A percentile compares a stretch with the other conserved stretches of the same genome.
Conservation (phyloP, 1,140 invertebrate species). For the Drosophila bipectinata region DNA sequence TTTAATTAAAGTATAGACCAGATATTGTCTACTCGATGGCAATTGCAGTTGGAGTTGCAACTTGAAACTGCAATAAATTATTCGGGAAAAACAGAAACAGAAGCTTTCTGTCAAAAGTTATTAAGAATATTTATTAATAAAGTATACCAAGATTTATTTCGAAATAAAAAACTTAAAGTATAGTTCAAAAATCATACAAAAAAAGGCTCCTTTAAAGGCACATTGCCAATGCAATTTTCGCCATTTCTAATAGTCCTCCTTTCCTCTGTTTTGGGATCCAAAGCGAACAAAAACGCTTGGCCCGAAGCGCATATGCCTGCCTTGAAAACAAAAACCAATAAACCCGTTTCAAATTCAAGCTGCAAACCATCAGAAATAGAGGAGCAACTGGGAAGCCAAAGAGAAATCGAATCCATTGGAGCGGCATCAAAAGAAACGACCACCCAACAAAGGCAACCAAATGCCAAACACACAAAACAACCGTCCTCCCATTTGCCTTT, state of each 20-base stretch:
- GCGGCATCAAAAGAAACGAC: slow-evolving; percentile 63
- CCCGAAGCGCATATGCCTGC: slow-evolving; percentile 47
- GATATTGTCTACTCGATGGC: slow-evolving; percentile 8
- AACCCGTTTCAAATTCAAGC: slow-evolving; percentile 52
- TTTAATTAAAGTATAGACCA: slow-evolving; percentile 49
- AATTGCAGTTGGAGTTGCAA: slow-evolving; percentile 5
- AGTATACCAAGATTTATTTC: neutral
- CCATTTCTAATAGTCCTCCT: slow-evolving; percentile 4
- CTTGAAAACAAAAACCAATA: slow-evolving; percentile 64
- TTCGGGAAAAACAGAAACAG: neutral
- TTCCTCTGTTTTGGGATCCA: slow-evolving; percentile 4
- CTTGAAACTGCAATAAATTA: neutral
- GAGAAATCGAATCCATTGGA: slow-evolving; percentile 63
- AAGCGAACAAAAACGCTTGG: slow-evolving; percentile 29
- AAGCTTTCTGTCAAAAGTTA: neutral
- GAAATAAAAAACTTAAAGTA: neutral
- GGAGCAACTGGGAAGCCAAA: slow-evolving; percentile 23
- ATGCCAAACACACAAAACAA: slow-evolving; percentile 62
- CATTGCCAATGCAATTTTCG: slow-evolving; percentile 15
- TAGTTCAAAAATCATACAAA: neutral
- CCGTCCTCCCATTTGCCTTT: slow-evolving; percentile 1
- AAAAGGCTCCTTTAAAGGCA: neutral
- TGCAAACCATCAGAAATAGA: slow-evolving; percentile 20
- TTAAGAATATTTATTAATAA: neutral
- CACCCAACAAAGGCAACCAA: slow-evolving; percentile 62